phyloP scores from a whole-genome alignment of 2,888 invertebrate species.

The Ochropacha duplaris region DNA sequence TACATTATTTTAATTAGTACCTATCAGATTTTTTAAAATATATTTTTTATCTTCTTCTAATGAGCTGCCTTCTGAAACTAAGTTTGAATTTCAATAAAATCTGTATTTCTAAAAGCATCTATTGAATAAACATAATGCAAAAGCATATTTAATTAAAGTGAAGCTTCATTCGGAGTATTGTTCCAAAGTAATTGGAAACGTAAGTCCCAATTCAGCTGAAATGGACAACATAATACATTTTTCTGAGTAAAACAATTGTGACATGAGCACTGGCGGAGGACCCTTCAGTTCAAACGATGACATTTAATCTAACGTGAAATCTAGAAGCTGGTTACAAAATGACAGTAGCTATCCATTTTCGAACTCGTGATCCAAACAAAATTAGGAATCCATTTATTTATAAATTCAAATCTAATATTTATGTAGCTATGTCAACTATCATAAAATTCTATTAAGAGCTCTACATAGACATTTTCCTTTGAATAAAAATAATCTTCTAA shows the following conservation, averaged over 20 bases:
- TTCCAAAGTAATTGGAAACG: constrained; percentile 3
- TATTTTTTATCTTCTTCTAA: too few relatives aligned
- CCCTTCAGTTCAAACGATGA: not conserved
- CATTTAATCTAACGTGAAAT: constrained; percentile 1
- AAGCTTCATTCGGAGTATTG: constrained; percentile 2
- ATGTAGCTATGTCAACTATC: not conserved
- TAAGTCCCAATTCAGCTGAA: not conserved
- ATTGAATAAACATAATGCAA: not conserved
- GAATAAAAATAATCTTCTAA: too few relatives aligned
- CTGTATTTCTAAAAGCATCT: not conserved
- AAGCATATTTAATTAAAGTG: not conserved
- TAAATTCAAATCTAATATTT: too few relatives aligned
- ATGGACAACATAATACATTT: not conserved
- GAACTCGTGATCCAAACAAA: not conserved
- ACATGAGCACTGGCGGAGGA: not conserved
- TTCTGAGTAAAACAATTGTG: not conserved
- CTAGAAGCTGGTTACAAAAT: not conserved
- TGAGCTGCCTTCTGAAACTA: too few relatives aligned
- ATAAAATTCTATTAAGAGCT: too few relatives aligned
- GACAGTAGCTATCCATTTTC: not conserved
- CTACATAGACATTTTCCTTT: too few relatives aligned
- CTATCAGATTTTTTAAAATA: too few relatives aligned
- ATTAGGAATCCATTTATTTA: not conserved
- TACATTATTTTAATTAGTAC: too few relatives aligned
- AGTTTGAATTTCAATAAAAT: too few relatives aligned